These are phyloP conservation scores for Melolontha melolontha DNA, from an alignment of 2,888 invertebrate genomes.

Conservation along the genomic window DNA sequence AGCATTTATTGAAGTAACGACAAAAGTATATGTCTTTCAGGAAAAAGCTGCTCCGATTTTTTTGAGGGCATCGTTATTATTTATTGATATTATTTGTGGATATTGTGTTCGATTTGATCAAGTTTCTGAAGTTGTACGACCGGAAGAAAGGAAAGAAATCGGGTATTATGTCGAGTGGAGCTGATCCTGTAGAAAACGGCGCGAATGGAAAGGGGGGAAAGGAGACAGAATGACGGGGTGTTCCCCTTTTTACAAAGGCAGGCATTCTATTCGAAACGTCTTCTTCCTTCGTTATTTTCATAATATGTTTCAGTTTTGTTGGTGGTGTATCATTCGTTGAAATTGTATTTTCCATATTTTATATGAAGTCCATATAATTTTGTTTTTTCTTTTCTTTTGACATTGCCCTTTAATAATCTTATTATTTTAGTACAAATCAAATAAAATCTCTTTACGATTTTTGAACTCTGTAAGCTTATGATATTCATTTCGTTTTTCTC, in stretches of 20 bases:
- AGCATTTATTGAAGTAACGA: constrained; percentile 30
- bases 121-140: constrained; percentile 29
- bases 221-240: constrained; percentile 11
- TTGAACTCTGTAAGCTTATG: no score
- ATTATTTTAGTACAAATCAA: no score
- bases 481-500: no score
- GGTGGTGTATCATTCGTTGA: background rate
- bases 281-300: constrained; percentile 7
- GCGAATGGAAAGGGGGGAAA: background rate
- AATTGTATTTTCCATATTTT: constrained; percentile 20
- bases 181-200: constrained; percentile 9
- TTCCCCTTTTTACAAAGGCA: constrained; percentile 3
- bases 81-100: constrained; percentile 39
- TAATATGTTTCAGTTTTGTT: constrained; percentile 28
- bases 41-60: constrained; percentile 20
- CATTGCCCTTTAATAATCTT: no score
- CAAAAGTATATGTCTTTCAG: constrained; percentile 17
- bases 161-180: constrained; percentile 29
- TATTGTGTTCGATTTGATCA: constrained; percentile 38
- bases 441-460: no score
- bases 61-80: constrained; percentile 20
- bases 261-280: constrained; percentile 24
- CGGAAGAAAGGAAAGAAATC: constrained; percentile 1
- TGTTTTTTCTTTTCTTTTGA: no score
- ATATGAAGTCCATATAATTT: no score